Evolutionary conservation across 2,797 vertebrate species (phyloP).

Genomic region (Silurus lanzhouensis): DNA sequence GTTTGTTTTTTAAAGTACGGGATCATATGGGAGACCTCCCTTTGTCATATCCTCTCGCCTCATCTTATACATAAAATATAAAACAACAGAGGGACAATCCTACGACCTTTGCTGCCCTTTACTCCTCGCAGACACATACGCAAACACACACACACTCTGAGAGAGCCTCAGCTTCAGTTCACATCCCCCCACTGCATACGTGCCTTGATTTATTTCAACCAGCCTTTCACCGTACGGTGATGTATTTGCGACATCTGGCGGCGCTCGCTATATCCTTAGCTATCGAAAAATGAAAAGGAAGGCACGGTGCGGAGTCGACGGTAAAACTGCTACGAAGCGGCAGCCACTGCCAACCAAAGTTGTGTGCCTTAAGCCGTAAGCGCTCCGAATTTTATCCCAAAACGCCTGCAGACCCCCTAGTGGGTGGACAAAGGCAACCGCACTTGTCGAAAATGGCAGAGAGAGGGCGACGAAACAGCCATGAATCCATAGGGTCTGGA

Average conservation of each 20-base stretch:
- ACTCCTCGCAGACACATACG: slow-evolving; percentile 70
- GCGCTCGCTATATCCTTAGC: slow-evolving; percentile 81
- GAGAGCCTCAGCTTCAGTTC: slow-evolving; percentile 62
- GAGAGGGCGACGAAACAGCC: slow-evolving; percentile 76
- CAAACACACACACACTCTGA: slow-evolving; percentile 53
- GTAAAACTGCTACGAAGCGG: neutral
- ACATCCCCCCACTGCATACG: slow-evolving; percentile 86
- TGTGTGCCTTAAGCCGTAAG: slow-evolving; percentile 73
- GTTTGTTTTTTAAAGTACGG: slow-evolving; percentile 70
- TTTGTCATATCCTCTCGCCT: slow-evolving; percentile 83
- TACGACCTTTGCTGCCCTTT: slow-evolving; percentile 95
- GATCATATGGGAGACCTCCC: slow-evolving; percentile 83
- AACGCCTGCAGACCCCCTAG: slow-evolving; percentile 95
- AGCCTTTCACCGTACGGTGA: slow-evolving; percentile 82
- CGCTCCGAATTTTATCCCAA: slow-evolving; percentile 80
- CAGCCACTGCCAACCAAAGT: slow-evolving; percentile 52
- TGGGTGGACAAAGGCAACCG: slow-evolving; percentile 87
- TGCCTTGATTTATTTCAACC: slow-evolving; percentile 87
- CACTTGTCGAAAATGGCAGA: slow-evolving; percentile 67
- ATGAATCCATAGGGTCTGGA: slow-evolving; percentile 94
- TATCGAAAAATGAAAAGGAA: slow-evolving; percentile 62
- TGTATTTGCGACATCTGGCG: slow-evolving; percentile 99
- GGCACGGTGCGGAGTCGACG: slow-evolving; percentile 8
- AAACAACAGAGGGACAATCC: slow-evolving; percentile 98
- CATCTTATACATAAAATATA: slow-evolving; percentile 95